A percentile compares a stretch with the other conserved stretches of the same genome.
Evolutionary conservation across 35 echinoderm and acorn worm species (phyloP).

Genomic region (Lytechinus pictus): DNA sequence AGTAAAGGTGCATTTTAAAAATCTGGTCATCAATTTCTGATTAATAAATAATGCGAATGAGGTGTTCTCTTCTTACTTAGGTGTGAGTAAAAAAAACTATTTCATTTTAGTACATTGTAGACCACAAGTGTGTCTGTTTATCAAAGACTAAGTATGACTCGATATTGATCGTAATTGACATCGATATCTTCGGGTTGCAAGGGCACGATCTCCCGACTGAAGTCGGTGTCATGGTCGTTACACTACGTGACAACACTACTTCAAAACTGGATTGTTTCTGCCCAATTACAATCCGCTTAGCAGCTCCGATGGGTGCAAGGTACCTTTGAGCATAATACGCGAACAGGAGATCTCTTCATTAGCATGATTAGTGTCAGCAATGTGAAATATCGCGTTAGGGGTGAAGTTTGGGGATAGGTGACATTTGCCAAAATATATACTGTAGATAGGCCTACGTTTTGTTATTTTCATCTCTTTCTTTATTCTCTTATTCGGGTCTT

Average conservation of each 20-base stretch:
- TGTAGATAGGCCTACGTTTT: too few relatives aligned
- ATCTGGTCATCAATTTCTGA: too few relatives aligned
- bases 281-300: constrained; percentile 9
- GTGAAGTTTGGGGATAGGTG: background rate
- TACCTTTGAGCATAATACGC: background rate
- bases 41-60: too few relatives aligned
- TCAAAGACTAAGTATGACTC: background rate
- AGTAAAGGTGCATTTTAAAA: too few relatives aligned
- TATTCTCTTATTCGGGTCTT: too few relatives aligned
- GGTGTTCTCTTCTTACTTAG: too few relatives aligned
- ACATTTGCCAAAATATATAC: too few relatives aligned
- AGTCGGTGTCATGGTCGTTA: constrained; percentile 29
- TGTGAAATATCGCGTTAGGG: background rate
- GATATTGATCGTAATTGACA: constrained; percentile 27
- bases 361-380: background rate
- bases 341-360: background rate
- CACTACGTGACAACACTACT: constrained; percentile 28
- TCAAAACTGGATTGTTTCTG: constrained; percentile 3
- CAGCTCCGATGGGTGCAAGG: background rate
- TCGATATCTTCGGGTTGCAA: constrained; percentile 35
- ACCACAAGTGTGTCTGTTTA: background rate
- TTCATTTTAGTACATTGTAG: background rate
- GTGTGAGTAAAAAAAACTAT: too few relatives aligned
- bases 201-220: constrained; percentile 20
- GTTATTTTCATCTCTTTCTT: too few relatives aligned